A percentile compares a stretch with the other conserved stretches of the same genome.
phyloP scores from a whole-genome alignment of 2,888 invertebrate species.

The Nomada ferruginata region DNA sequence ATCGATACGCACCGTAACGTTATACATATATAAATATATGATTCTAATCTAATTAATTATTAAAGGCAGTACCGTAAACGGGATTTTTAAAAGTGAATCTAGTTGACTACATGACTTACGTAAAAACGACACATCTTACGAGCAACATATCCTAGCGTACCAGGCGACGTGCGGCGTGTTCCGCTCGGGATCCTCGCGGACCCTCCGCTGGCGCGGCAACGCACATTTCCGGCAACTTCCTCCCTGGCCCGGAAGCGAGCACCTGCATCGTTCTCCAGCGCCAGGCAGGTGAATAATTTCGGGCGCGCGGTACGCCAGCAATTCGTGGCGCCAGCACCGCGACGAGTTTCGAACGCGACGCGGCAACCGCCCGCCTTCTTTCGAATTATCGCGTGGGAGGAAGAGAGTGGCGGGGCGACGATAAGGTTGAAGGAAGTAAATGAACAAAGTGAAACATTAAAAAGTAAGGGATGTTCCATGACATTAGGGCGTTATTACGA shows the following conservation, averaged over 20 bases:
- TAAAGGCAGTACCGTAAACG: slow-evolving; percentile 56
- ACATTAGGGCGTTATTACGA: slow-evolving; percentile 76
- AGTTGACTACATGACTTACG: slow-evolving; percentile 71
- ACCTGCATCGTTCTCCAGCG: not conserved
- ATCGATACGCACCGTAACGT: slow-evolving; percentile 78
- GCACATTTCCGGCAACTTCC: slow-evolving; percentile 33
- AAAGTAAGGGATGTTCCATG: slow-evolving; percentile 77
- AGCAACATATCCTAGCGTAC: slow-evolving; percentile 83
- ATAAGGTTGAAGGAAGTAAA: slow-evolving; percentile 7
- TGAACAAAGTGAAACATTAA: slow-evolving; percentile 37
- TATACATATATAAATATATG: slow-evolving; percentile 73
- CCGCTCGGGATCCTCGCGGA: slow-evolving; percentile 30
- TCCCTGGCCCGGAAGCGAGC: not conserved
- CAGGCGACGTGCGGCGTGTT: slow-evolving; percentile 72
- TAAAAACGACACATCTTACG: slow-evolving; percentile 80
- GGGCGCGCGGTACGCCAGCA: not conserved
- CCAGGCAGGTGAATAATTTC: too few relatives aligned
- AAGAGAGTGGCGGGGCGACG: slow-evolving; percentile 32
- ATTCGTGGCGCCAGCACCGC: not conserved
- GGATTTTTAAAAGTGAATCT: slow-evolving; percentile 70
- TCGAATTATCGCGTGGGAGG: slow-evolving; percentile 67
- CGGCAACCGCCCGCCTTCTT: slow-evolving; percentile 46
- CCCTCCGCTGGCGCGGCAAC: slow-evolving; percentile 17
- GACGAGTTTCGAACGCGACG: slow-evolving; percentile 12
- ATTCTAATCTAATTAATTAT: slow-evolving; percentile 58